Percentiles rank a stretch among this genome's conserved stretches.
These are phyloP conservation scores for Littorina saxatilis DNA, from an alignment of 1,140 invertebrate genomes.

Conservation along the genomic window DNA sequence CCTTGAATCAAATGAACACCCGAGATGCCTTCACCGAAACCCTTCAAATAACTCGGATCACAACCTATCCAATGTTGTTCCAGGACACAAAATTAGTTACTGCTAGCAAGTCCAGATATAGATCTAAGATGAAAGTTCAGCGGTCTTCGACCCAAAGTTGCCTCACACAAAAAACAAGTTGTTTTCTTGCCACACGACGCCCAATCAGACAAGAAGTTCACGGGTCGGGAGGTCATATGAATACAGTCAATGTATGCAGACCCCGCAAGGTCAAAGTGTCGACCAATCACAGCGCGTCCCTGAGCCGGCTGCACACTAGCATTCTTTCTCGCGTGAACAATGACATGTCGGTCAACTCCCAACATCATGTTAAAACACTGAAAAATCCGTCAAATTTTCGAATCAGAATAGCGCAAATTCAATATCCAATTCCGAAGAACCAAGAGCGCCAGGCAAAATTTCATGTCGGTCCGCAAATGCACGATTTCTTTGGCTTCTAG, in stretches of 20 bases:
- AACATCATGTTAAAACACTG: background rate
- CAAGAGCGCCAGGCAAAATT: background rate
- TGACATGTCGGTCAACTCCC: background rate
- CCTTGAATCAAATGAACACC: no score
- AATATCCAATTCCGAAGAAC: background rate
- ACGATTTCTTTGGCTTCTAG: background rate
- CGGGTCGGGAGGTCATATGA: background rate
- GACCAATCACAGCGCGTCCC: conserved; percentile 29
- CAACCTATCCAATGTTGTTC: no score
- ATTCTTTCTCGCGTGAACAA: no score
- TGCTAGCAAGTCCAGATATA: background rate
- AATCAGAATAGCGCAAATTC: background rate
- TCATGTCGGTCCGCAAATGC: background rate
- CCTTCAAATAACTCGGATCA: no score
- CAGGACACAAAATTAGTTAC: background rate
- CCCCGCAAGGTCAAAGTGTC: conserved; percentile 7
- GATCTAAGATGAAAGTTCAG: background rate
- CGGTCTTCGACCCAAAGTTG: background rate
- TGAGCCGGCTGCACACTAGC: background rate
- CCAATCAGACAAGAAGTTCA: background rate
- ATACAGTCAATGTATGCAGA: conserved; percentile 36
- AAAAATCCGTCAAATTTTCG: background rate
- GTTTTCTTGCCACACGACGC: background rate
- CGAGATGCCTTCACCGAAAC: background rate
- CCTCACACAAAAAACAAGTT: background rate